These are phyloP conservation scores for Podargus strigoides DNA, from an alignment of 2,797 vertebrate genomes.

Conservation along the genomic window DNA sequence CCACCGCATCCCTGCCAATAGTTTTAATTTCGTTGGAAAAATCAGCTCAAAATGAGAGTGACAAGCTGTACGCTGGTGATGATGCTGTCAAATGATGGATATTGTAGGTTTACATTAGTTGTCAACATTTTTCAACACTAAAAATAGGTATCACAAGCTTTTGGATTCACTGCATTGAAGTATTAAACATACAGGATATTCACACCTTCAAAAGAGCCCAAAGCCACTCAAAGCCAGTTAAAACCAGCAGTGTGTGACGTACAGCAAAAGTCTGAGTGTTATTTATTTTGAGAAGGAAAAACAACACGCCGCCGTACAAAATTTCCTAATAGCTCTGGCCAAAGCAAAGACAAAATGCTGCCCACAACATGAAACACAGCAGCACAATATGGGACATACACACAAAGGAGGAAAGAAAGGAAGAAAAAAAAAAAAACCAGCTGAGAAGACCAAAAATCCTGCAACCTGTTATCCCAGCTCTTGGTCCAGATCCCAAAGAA, in stretches of 20 bases:
- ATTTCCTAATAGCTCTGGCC: not conserved
- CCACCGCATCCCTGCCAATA: not conserved
- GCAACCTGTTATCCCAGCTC: not conserved
- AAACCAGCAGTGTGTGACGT: not conserved
- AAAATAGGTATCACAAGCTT: conserved; percentile 43
- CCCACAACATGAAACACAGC: not conserved
- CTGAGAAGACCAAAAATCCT: not conserved
- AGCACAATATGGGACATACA: not conserved
- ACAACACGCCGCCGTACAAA: not conserved
- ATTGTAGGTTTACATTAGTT: not conserved
- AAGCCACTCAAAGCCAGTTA: not conserved
- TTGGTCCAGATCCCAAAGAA: not conserved
- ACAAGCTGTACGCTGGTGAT: conserved; percentile 1
- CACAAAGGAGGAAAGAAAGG: not conserved
- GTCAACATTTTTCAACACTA: conserved; percentile 41
- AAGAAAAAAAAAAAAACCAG: not conserved
- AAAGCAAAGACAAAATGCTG: not conserved
- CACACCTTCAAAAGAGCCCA: not conserved
- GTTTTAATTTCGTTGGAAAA: conserved; percentile 1
- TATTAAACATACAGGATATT: not conserved
- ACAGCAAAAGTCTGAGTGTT: not conserved
- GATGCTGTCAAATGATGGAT: conserved; percentile 21
- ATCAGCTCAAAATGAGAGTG: conserved; percentile 9
- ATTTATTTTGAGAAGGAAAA: not conserved
- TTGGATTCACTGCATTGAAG: not conserved